Conservation (phyloP, 2,888 invertebrate genomes). For the Dysmachus trigonus region DNA sequence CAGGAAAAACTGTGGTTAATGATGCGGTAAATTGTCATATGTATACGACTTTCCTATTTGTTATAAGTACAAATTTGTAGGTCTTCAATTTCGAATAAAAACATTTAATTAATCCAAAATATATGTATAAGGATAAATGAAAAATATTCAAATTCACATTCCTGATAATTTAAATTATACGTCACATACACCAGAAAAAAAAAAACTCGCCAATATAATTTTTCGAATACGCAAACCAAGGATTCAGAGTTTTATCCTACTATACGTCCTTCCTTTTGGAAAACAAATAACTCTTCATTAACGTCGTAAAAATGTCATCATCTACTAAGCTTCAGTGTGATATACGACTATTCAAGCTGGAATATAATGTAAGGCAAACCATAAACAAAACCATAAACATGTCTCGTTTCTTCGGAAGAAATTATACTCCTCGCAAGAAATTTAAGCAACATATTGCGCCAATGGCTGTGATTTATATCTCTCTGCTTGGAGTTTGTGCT, state of each 20-base stretch:
- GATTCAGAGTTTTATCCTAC: not conserved
- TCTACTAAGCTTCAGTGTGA: slow-evolving; percentile 20
- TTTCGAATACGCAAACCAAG: not conserved
- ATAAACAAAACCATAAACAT: slow-evolving; percentile 48
- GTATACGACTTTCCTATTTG: not conserved
- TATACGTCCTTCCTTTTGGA: not conserved
- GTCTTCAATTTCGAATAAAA: too few species aligned
- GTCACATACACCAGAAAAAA: too few species aligned
- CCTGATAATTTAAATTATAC: too few species aligned
- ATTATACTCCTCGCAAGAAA: slow-evolving; percentile 32
- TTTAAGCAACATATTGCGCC: slow-evolving; percentile 35
- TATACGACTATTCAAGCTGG: slow-evolving; percentile 15
- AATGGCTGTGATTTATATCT: slow-evolving; percentile 42
- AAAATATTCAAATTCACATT: too few species aligned
- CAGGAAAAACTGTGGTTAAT: not conserved
- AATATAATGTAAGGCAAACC: slow-evolving; percentile 45
- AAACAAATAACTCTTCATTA: slow-evolving; percentile 28
- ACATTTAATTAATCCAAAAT: too few species aligned
- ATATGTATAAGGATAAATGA: too few species aligned
- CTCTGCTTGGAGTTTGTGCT: not conserved
- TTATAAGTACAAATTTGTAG: too few species aligned
- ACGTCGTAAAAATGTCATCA: slow-evolving; percentile 9
- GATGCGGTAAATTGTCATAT: not conserved
- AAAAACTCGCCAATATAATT: not conserved
- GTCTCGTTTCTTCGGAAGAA: slow-evolving; percentile 18